phyloP scores from a whole-genome alignment of 2,888 invertebrate species.

The Mechanitis messenoides region DNA sequence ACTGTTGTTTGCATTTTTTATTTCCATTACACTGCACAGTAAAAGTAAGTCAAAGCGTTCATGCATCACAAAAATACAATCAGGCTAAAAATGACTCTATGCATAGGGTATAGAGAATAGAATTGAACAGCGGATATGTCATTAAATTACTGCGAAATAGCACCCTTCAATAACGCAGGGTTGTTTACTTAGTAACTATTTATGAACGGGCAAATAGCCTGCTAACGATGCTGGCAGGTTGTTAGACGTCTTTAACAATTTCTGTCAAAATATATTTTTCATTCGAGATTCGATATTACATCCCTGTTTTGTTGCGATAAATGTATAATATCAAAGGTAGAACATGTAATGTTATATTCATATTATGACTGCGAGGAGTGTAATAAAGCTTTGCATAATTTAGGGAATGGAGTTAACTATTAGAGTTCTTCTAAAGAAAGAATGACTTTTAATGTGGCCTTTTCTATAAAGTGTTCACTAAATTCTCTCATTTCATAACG shows the following conservation, averaged over 20 bases:
- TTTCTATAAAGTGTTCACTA: too few species aligned
- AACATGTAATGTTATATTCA: not conserved
- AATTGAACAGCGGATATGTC: slow-evolving; percentile 5
- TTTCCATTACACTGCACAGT: slow-evolving; percentile 1
- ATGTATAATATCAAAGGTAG: not conserved
- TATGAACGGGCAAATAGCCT: slow-evolving; percentile 37
- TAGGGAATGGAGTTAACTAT: not conserved
- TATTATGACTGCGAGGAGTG: not conserved
- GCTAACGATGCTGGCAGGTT: slow-evolving; percentile 46
- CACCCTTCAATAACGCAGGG: slow-evolving; percentile 24
- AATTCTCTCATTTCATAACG: too few species aligned
- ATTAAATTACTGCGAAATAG: slow-evolving; percentile 24
- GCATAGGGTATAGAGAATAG: not conserved
- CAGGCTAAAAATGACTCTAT: slow-evolving; percentile 4
- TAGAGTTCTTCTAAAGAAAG: not conserved
- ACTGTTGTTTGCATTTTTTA: not conserved
- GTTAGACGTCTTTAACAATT: slow-evolving; percentile 44
- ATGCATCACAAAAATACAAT: slow-evolving; percentile 6
- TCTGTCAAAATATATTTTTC: slow-evolving; percentile 49
- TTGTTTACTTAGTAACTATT: slow-evolving; percentile 29
- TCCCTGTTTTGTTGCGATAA: slow-evolving; percentile 16
- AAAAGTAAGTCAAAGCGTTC: slow-evolving; percentile 6
- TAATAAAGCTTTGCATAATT: not conserved
- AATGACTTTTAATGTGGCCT: not conserved
- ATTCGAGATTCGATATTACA: slow-evolving; percentile 30